These are phyloP conservation scores for Agrochola lota DNA, from an alignment of 2,888 invertebrate species.

Conservation along the genomic window DNA sequence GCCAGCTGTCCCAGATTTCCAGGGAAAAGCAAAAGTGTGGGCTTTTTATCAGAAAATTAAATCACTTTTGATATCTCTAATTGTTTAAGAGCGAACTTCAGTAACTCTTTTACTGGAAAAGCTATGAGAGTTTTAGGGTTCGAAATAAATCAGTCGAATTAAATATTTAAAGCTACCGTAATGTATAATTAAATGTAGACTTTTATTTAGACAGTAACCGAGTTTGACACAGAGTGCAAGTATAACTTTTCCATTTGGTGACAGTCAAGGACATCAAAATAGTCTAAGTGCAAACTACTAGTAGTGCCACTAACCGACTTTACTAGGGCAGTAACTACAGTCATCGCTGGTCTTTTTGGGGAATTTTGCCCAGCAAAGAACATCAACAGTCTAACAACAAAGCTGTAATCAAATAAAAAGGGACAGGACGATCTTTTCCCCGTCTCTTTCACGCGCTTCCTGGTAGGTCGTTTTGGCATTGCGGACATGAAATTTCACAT, in stretches of 20 bases:
- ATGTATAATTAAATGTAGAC: too few relatives aligned
- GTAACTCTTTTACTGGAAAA: not conserved
- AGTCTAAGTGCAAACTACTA: not conserved
- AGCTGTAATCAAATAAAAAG: constrained; percentile 8
- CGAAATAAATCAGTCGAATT: constrained; percentile 5
- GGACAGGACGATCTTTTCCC: not conserved
- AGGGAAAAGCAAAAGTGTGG: constrained; percentile 43
- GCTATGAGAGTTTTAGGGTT: not conserved
- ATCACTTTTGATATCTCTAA: constrained; percentile 46
- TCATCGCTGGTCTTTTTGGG: not conserved
- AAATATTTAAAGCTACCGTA: not conserved
- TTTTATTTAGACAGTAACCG: too few relatives aligned
- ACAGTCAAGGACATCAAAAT: not conserved
- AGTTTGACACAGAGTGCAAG: not conserved
- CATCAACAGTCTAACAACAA: not conserved
- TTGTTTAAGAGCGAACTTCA: constrained; percentile 28
- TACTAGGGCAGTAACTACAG: not conserved
- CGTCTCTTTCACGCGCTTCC: constrained; percentile 5
- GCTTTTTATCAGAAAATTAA: constrained; percentile 62
- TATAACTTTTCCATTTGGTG: not conserved
- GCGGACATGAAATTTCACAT: constrained; percentile 33
- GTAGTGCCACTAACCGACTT: not conserved
- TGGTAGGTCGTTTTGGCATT: constrained; percentile 26
- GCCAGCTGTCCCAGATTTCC: constrained; percentile 51
- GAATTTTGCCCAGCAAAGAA: not conserved